Evolutionary conservation across 2,797 vertebrate species (phyloP).

Genomic region (Gobionotothen gibberifrons): DNA sequence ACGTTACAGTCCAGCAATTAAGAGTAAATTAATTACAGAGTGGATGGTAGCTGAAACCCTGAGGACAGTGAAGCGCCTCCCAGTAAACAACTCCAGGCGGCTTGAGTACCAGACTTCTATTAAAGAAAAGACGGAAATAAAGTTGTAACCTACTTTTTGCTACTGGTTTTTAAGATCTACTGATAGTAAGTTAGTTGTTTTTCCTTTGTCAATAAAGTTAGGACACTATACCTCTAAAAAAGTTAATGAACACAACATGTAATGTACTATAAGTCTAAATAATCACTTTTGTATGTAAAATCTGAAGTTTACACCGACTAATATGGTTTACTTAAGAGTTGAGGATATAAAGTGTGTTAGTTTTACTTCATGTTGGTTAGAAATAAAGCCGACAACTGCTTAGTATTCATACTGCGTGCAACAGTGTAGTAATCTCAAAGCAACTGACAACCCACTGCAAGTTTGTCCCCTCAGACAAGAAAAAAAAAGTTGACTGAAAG

Average conservation of each 20-base stretch:
- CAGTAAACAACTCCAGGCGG: slow-evolving; percentile 73
- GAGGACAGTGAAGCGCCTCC: slow-evolving; percentile 55
- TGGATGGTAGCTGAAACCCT: slow-evolving; percentile 79
- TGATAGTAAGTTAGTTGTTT: neutral
- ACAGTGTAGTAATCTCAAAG: slow-evolving; percentile 46
- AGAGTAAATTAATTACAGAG: slow-evolving; percentile 92
- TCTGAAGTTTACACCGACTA: neutral
- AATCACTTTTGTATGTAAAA: neutral
- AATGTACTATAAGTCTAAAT: neutral
- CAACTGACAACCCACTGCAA: slow-evolving; percentile 58
- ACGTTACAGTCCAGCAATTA: slow-evolving; percentile 90
- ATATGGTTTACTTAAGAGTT: neutral
- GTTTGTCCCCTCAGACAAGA: slow-evolving; percentile 35
- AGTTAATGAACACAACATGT: neutral
- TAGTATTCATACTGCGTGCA: slow-evolving; percentile 27
- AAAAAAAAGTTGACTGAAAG: slow-evolving; percentile 65
- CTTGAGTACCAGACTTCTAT: slow-evolving; percentile 29
- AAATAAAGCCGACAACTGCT: slow-evolving; percentile 18
- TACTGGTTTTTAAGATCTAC: neutral
- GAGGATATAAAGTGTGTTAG: neutral
- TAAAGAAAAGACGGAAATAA: slow-evolving; percentile 10
- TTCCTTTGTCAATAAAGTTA: neutral
- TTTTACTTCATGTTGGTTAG: neutral
- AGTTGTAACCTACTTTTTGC: neutral
- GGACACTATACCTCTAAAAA: neutral